These are phyloP conservation scores for Excalfactoria chinensis DNA, from an alignment of 2,113 vertebrate genomes.

Conservation along the genomic window DNA sequence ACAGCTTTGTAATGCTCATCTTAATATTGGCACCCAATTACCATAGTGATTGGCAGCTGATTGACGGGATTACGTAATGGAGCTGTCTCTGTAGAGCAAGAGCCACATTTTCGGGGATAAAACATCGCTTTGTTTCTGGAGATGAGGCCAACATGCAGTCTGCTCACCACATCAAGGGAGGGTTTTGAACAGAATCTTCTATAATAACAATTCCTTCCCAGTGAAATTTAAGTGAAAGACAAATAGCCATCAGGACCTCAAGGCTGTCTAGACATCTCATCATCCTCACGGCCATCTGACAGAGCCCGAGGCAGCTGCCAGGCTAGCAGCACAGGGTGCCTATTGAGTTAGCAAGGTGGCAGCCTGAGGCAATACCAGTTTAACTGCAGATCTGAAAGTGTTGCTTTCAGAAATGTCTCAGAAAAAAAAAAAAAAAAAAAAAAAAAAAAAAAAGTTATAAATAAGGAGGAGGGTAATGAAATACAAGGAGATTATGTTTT, in stretches of 20 bases:
- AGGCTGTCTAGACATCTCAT: conserved; percentile 15
- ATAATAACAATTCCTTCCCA: background rate
- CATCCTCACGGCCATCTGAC: background rate
- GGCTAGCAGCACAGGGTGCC: background rate
- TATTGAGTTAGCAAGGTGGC: background rate
- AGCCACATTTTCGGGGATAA: conserved; percentile 15
- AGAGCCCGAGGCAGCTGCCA: background rate
- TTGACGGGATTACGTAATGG: conserved; percentile 41
- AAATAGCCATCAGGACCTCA: conserved; percentile 1
- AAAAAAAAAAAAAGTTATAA: background rate
- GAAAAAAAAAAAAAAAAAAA: background rate
- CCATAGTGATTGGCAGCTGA: conserved; percentile 37
- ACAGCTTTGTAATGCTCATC: conserved; percentile 17
- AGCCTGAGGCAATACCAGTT: background rate
- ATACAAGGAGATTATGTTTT: background rate
- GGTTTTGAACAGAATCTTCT: background rate
- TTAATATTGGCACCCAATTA: conserved; percentile 31
- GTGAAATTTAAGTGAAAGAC: background rate
- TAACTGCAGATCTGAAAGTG: background rate
- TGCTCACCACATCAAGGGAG: background rate
- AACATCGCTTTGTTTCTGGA: background rate
- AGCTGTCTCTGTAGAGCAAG: conserved; percentile 20
- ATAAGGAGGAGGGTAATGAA: background rate
- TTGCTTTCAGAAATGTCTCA: background rate
- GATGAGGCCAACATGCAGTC: background rate